A percentile compares a stretch with the other conserved stretches of the same genome.
These are phyloP conservation scores for Isoperla grammatica DNA, from an alignment of 2,888 invertebrate species.

Conservation along the genomic window DNA sequence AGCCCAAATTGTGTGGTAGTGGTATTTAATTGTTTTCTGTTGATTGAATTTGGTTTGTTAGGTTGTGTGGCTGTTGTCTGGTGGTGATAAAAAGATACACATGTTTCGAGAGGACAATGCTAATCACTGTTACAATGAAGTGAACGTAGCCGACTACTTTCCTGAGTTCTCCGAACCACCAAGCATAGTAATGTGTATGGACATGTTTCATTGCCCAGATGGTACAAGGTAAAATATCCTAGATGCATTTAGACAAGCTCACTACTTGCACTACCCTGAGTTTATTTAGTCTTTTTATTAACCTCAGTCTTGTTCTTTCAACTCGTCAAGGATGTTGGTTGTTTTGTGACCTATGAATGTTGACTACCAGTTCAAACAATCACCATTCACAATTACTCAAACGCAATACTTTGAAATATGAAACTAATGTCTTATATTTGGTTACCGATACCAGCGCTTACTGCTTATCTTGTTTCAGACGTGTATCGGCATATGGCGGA, in stretches of 20 bases:
- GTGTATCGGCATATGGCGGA: slow-evolving; percentile 54
- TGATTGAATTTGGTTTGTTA: slow-evolving; percentile 31
- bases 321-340: too few relatives aligned
- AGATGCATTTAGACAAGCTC: neutral
- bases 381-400: too few relatives aligned
- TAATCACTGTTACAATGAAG: slow-evolving; percentile 53
- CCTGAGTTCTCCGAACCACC: slow-evolving; percentile 53
- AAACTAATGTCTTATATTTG: too few relatives aligned
- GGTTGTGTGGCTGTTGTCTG: slow-evolving; percentile 59
- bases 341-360: too few relatives aligned
- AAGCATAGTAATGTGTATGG: slow-evolving; percentile 52
- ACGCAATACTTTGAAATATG: too few relatives aligned
- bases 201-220: slow-evolving; percentile 47
- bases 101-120: slow-evolving; percentile 54
- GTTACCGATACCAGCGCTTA: neutral
- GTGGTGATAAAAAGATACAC: slow-evolving; percentile 60
- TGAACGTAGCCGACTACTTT: slow-evolving; percentile 51
- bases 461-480: slow-evolving; percentile 41
- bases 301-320: too few relatives aligned
- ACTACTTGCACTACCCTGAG: too few relatives aligned
- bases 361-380: too few relatives aligned
- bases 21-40: neutral
- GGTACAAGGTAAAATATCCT: slow-evolving; percentile 43
- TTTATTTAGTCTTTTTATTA: too few relatives aligned
- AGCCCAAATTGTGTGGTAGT: neutral